Conservation (phyloP, 2,113 vertebrate species). For the Oceanites oceanicus region DNA sequence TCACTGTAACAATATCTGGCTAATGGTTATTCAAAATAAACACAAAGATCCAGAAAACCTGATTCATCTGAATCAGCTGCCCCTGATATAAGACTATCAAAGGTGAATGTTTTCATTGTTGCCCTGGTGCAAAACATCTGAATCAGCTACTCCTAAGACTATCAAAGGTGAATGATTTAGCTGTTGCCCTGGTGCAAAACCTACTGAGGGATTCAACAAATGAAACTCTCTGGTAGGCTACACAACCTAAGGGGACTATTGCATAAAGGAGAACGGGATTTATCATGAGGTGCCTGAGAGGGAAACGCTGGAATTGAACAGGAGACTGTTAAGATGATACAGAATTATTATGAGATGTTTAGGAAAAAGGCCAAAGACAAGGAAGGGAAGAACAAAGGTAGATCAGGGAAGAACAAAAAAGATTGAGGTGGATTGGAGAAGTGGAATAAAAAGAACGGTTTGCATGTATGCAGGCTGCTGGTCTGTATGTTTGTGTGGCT, state of each 20-base stretch:
- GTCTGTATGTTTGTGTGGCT: not conserved
- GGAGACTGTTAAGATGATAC: not conserved
- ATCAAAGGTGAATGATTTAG: not conserved
- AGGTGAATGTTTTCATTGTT: not conserved
- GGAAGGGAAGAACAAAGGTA: not conserved
- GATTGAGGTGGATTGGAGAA: not conserved
- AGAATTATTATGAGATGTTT: not conserved
- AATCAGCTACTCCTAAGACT: not conserved
- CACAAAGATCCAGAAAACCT: not conserved
- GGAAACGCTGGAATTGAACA: not conserved
- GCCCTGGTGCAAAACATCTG: not conserved
- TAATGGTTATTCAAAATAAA: constrained; percentile 4
- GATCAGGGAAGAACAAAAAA: not conserved
- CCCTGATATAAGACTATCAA: not conserved
- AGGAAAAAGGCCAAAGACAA: not conserved
- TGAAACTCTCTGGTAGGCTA: not conserved
- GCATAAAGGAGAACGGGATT: not conserved
- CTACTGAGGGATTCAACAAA: not conserved
- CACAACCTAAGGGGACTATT: not conserved
- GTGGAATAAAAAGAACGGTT: not conserved
- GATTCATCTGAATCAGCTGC: not conserved
- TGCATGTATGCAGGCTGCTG: not conserved
- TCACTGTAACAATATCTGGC: not conserved
- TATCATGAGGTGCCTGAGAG: not conserved
- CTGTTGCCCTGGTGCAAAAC: not conserved